phyloP scores from a whole-genome alignment of 2,888 invertebrate genomes.

The Conops quadrifasciatus region DNA sequence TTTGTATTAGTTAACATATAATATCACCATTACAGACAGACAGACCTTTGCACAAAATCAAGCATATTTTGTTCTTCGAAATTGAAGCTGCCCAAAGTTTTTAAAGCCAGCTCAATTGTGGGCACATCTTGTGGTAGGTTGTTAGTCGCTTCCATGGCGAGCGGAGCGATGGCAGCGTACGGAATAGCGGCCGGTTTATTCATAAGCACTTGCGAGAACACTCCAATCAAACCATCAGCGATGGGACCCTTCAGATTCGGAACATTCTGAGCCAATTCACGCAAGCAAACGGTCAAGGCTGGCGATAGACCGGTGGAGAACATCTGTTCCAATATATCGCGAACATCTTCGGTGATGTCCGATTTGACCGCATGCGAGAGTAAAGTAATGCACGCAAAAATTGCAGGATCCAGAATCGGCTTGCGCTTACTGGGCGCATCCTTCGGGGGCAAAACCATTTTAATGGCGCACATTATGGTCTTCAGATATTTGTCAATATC shows the following conservation, averaged over 20 bases:
- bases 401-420: constrained; percentile 80
- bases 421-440: constrained; percentile 82
- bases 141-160: constrained; percentile 55
- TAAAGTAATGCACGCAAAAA: constrained; percentile 93
- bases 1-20: background rate
- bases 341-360: constrained; percentile 79
- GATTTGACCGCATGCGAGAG: constrained; percentile 87
- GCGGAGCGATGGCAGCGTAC: constrained; percentile 65
- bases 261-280: constrained; percentile 88
- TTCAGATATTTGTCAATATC: constrained; percentile 83
- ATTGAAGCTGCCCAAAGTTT: constrained; percentile 89
- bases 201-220: constrained; percentile 90
- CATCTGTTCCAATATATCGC: constrained; percentile 89
- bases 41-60: constrained; percentile 80
- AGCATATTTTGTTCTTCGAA: constrained; percentile 92
- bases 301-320: constrained; percentile 90
- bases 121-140: constrained; percentile 73
- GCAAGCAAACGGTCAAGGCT: constrained; percentile 87
- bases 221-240: constrained; percentile 89
- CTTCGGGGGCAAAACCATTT: constrained; percentile 78
- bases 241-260: constrained; percentile 89
- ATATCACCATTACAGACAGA: constrained; percentile 14
- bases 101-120: constrained; percentile 88
- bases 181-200: constrained; percentile 81
- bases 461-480: constrained; percentile 85